phyloP scores from a whole-genome alignment of 1,140 invertebrate genomes.

The Bombus vancouverensis region DNA sequence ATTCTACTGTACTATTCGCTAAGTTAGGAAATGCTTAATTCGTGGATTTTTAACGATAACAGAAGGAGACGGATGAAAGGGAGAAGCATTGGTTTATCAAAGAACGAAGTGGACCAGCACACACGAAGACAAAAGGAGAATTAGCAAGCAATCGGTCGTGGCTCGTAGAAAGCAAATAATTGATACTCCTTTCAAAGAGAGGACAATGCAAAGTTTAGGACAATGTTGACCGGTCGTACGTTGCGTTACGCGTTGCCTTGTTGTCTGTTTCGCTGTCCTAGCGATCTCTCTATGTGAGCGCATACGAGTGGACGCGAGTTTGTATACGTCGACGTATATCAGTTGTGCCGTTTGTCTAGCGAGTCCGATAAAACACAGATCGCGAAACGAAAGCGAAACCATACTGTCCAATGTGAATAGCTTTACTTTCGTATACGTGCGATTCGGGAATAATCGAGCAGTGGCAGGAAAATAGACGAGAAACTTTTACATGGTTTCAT shows the following conservation, averaged over 20 bases:
- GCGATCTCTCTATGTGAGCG: background rate
- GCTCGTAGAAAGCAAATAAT: constrained; percentile 62
- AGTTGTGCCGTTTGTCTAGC: background rate
- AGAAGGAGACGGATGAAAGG: too few species aligned
- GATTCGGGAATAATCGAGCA: background rate
- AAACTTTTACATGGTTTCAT: background rate
- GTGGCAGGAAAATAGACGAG: too few species aligned
- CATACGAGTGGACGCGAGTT: background rate
- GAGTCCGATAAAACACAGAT: background rate
- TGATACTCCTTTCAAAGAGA: constrained; percentile 64
- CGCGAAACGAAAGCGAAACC: constrained; percentile 23
- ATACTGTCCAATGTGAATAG: background rate
- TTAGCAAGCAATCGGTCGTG: constrained; percentile 54
- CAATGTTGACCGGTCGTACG: constrained; percentile 51
- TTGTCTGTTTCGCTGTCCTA: constrained; percentile 53
- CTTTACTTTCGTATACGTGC: background rate
- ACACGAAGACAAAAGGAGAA: constrained; percentile 55
- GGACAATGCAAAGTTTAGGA: constrained; percentile 69
- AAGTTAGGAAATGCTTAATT: background rate
- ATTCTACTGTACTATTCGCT: too few species aligned
- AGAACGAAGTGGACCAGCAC: background rate
- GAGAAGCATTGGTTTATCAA: background rate
- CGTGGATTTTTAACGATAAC: constrained; percentile 1
- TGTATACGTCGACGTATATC: too few species aligned
- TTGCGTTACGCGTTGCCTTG: constrained; percentile 50